Conservation (phyloP, 2,113 vertebrate species). For the Sitta europaea region DNA sequence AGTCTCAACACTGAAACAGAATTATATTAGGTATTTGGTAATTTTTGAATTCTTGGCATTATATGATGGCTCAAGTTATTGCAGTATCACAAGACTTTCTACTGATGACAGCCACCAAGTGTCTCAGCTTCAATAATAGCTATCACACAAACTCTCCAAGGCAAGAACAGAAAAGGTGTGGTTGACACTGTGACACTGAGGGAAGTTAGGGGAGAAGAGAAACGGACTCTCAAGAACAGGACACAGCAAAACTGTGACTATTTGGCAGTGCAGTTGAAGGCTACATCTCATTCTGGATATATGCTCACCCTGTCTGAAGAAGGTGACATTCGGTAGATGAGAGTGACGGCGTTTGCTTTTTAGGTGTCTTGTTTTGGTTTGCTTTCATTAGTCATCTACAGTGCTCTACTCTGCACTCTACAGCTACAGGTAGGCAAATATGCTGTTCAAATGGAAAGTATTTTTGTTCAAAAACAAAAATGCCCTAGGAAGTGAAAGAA, state of each 20-base stretch:
- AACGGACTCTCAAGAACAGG: not conserved
- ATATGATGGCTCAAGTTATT: not conserved
- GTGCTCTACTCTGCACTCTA: not conserved
- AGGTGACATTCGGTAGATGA: not conserved
- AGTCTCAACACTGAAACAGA: not conserved
- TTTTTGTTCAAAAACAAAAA: not conserved
- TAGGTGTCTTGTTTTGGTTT: not conserved
- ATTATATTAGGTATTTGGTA: not conserved
- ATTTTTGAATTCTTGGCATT: not conserved
- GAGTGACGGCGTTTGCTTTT: not conserved
- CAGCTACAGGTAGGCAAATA: not conserved
- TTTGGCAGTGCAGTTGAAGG: not conserved
- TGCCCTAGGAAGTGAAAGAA: not conserved
- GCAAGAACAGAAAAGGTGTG: not conserved
- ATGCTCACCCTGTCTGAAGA: not conserved
- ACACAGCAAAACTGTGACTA: accelerated
- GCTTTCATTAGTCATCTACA: not conserved
- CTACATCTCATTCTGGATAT: not conserved
- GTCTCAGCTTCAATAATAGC: not conserved
- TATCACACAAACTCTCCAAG: not conserved
- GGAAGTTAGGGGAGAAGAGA: accelerated
- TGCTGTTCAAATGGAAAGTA: not conserved
- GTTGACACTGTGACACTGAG: not conserved
- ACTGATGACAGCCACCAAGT: not conserved
- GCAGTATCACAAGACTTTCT: not conserved